Base-by-base conservation (phyloP, 2,888 invertebrate species). In the Xestia sexstrigata region DNA sequence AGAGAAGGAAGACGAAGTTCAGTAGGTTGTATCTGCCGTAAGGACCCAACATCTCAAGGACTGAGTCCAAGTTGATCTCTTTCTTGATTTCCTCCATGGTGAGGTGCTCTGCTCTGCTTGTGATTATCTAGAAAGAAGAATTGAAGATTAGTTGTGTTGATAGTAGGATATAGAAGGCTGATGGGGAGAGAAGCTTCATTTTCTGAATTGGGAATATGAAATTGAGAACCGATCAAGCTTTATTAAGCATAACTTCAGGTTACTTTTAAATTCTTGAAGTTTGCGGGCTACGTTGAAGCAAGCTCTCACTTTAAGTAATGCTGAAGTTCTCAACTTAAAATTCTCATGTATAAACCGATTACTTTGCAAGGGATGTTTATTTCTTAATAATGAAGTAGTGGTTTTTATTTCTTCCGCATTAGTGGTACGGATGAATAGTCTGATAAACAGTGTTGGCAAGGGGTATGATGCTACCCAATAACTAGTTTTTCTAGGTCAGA, bases 1-100 rank as follows among this genome's bases (percentile, higher is more conserved):
- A 96, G 4, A 96, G 92, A 2, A 96, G 89, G 1, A 96, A 87
- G 15, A 94, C 95, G 85, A 96, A 96, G 88, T 96, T 96, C 84
- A 96, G 88, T 65, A 96, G 88, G 89, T 96, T 96, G 89, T 95
- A 96, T 81, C 95, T 92, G 20, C 96, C 95, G 79, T 96, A 95
- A 45, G 96, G 96, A n/a, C 96, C 96, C 72, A 96, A 89, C 66
- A 94, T 95, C 81, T 96, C 96, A 35, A 96, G 90, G 39, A 96
- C 89, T 5, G 96, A 96, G 91, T 96, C 96, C 83, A 96, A 90
- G 90, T 96, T 96, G 88, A 96, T 95, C 91, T 95, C 95, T 90
- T 95, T 96, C 91, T 93, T 95, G 63, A 90, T 90, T 60, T 95
- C 96, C 86, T 95, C 94, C 93, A 95, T 94, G 73, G 76, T 87